Base-by-base conservation (phyloP, 2,113 vertebrate species). In the Thamnophis sirtalis region DNA sequence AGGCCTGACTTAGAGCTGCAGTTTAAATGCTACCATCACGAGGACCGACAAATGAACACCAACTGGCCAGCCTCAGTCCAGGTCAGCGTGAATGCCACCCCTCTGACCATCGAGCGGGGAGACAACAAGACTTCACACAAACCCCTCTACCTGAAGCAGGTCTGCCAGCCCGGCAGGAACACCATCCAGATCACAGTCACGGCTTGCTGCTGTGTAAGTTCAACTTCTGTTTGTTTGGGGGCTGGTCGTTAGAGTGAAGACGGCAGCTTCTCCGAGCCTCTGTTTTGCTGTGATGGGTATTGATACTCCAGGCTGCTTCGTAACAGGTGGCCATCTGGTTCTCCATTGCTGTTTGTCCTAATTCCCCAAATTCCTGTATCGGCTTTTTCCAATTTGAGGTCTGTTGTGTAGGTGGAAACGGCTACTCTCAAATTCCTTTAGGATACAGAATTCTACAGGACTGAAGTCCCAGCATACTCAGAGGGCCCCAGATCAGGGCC, bases 111-210 rank as follows among this genome's bases (percentile, higher is more conserved):
- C 0, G 99, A 99, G 96, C 97, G 98, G 0, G 99, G 99, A 0
- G 99, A 99, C 97, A 99, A 99, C 97, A 99, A 99, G 97, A 99
- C 99, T 0, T 99, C 99, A 33, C 99, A 99, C 97, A 99, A 99
- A 96, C 98, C 99, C 0, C 97, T 99, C 80, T 98, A 99, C 97
- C 97, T 99, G 94, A 99, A 99, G 95, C 98, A 99, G 0, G 98
- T 99, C 92, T 99, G 99, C 94, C 99, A 99, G 95, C 98, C 99
- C 0, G 99, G 99, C 91, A 97, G 99, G 50, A 99, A 99, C 97
- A 99, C 99, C 73, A 98, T 99, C 90, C 99, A 99, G 97, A 99
- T 99, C 97, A 99, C 99, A 0, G 99, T 99, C 90, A 99, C 99
- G 0, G 98, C 99, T 94, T 99, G 99, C 97, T 99, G 99, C 96